Conservation (phyloP, 1,140 invertebrate species). For the Aphelinus certus region DNA sequence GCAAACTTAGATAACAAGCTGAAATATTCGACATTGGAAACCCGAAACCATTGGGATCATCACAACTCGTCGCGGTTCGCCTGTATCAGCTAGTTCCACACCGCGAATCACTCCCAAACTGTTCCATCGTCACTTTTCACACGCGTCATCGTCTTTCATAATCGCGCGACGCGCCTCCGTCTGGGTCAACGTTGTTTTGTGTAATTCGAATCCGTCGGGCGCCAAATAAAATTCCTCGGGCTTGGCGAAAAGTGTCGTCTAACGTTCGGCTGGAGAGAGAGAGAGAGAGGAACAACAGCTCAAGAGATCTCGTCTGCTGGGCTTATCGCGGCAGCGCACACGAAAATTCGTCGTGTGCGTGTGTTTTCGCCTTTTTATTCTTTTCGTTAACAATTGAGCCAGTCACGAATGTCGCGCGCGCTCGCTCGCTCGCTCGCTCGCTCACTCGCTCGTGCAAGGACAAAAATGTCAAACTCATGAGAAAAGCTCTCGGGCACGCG, state of each 20-base stretch:
- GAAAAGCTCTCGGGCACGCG: constrained; percentile 1
- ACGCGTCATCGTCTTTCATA: constrained; percentile 1
- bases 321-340: too few species aligned
- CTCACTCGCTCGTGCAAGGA: constrained; percentile 15
- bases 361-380: too few species aligned
- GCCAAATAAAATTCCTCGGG: background rate
- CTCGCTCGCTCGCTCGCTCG: background rate
- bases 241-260: background rate
- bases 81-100: too few species aligned
- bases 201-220: constrained; percentile 9
- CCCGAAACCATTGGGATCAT: too few species aligned
- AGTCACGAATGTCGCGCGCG: too few species aligned
- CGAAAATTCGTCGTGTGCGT: background rate
- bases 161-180: background rate
- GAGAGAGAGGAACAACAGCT: background rate
- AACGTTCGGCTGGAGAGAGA: background rate
- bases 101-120: background rate
- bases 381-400: too few species aligned
- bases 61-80: too few species aligned
- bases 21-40: too few species aligned
- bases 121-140: background rate
- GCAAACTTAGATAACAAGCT: too few species aligned
- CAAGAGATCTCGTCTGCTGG: background rate
- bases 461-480: constrained; percentile 28
- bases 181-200: background rate